Percentiles rank a stretch among this genome's conserved stretches.
Evolutionary conservation across 1,140 invertebrate genomes (phyloP).

Genomic region (Aphaenogaster ashmeadi): DNA sequence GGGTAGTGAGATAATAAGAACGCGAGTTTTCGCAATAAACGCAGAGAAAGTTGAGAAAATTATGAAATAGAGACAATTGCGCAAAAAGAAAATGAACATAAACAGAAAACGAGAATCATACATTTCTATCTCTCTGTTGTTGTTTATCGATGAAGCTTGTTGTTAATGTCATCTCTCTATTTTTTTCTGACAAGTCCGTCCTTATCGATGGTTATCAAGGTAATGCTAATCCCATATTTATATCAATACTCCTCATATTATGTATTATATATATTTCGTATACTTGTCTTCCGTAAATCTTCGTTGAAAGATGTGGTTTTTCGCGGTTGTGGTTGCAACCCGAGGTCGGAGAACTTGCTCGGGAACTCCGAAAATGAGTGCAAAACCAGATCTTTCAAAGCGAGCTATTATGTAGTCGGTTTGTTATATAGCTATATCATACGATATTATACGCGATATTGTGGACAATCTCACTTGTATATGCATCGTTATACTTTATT

Average conservation of each 20-base stretch:
- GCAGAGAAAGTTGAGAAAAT: neutral
- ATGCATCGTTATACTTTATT: slow-evolving; percentile 66
- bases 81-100: slow-evolving; percentile 49
- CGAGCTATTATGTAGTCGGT: slow-evolving; percentile 79
- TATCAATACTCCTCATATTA: slow-evolving; percentile 86
- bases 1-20: slow-evolving; percentile 59
- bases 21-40: slow-evolving; percentile 48
- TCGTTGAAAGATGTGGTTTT: slow-evolving; percentile 82
- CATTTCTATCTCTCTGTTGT: slow-evolving; percentile 85
- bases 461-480: slow-evolving; percentile 72
- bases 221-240: slow-evolving; percentile 87
- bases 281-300: slow-evolving; percentile 82
- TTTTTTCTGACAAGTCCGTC: slow-evolving; percentile 87
- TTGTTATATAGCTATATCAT: slow-evolving; percentile 77
- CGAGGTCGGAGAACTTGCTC: neutral
- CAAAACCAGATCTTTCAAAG: slow-evolving; percentile 82
- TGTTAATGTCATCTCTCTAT: slow-evolving; percentile 87
- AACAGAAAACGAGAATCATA: slow-evolving; percentile 77
- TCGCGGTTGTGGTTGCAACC: neutral
- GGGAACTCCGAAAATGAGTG: slow-evolving; percentile 1
- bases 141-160: slow-evolving; percentile 86
- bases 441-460: slow-evolving; percentile 71
- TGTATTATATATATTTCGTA: slow-evolving; percentile 75
- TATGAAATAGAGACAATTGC: slow-evolving; percentile 43
- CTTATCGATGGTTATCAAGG: slow-evolving; percentile 87